Evolutionary conservation across 2,113 vertebrate genomes (phyloP), one percentile per base, ranked within the genome.

Genomic region (Tylochromis polylepis): DNA sequence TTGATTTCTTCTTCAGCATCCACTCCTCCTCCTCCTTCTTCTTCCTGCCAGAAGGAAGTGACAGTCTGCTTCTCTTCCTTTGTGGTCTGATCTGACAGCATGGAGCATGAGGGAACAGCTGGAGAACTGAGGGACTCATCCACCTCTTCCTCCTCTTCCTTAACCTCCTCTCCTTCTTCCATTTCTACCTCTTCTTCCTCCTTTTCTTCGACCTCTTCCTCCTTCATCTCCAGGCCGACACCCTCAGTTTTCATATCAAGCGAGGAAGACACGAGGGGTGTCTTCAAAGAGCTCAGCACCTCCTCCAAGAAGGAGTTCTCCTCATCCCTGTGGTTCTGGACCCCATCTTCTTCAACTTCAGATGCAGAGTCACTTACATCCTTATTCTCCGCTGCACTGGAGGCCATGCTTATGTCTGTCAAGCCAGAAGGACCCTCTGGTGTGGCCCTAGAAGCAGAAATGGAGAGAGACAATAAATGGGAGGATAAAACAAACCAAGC

Each of bases 251-350:
- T 92, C 60, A 89, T 43, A 8, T 81, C 86, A 18, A 94, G 59
- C 0, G 89, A 87, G 65, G 36, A 43, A 18, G 94, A 90, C 1
- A 43, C 46, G 1, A 96, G 89, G 3, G 96, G 96, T 3, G 91
- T 89, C 88, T 95, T 96, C 38, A 96, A 78, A 51, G 96, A 96
- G 87, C 89, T 96, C 81, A 96, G 92, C 12, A 96, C 96, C 88
- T 96, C 96, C 87, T 95, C 90, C 41, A 96, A 89, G 77, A 97
- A 87, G 5, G 96, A 96, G 49, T 94, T 82, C 60, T 94, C 94
- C 81, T 91, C 88, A 41, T 94, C 94, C 77, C 1, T 9, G 9
- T 8, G 49, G 7, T 85, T 82, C 5, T 58, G 62, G 2, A 84
- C 36, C 27, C 2, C 67, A 9, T 91, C 88, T 9, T 91, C 89